These are phyloP conservation scores for Lithophane ornitopus DNA, from an alignment of 2,888 invertebrate genomes.

Conservation along the genomic window DNA sequence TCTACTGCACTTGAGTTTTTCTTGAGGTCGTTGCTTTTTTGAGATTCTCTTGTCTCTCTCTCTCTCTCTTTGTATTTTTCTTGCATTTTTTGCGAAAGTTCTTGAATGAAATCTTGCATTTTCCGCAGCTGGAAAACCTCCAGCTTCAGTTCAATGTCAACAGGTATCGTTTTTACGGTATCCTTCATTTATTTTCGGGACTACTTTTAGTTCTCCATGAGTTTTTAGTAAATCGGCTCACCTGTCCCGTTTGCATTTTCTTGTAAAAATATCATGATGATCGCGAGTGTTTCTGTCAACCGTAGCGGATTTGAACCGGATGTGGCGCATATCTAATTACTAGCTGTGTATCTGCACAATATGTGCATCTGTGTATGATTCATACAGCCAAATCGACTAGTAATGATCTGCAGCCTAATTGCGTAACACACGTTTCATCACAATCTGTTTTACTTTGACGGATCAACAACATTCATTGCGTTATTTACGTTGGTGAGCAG, in stretches of 20 bases:
- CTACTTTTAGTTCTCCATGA: no score
- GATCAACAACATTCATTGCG: no score
- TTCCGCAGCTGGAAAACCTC: not conserved
- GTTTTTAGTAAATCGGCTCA: not conserved
- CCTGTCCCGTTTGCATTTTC: not conserved
- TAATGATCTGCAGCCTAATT: not conserved
- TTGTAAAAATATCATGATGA: not conserved
- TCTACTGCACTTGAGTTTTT: not conserved
- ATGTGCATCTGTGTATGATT: conserved; percentile 10
- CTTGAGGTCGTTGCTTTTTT: not conserved
- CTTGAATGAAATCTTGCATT: not conserved
- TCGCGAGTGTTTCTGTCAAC: not conserved
- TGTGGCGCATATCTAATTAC: not conserved
- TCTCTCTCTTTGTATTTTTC: not conserved
- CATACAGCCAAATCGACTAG: not conserved
- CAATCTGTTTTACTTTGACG: no score
- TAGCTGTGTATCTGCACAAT: not conserved
- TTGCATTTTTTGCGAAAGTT: not conserved
- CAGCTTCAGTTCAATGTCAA: not conserved
- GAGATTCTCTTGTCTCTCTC: not conserved
- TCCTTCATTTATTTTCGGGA: not conserved
- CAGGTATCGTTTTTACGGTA: not conserved
- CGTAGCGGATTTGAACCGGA: not conserved
- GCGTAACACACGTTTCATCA: no score
- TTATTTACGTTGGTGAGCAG: no score